Percentiles rank a stretch among this genome's conserved stretches.
These are phyloP conservation scores for Batillaria attramentaria DNA, from an alignment of 1,140 invertebrate genomes.

Conservation along the genomic window DNA sequence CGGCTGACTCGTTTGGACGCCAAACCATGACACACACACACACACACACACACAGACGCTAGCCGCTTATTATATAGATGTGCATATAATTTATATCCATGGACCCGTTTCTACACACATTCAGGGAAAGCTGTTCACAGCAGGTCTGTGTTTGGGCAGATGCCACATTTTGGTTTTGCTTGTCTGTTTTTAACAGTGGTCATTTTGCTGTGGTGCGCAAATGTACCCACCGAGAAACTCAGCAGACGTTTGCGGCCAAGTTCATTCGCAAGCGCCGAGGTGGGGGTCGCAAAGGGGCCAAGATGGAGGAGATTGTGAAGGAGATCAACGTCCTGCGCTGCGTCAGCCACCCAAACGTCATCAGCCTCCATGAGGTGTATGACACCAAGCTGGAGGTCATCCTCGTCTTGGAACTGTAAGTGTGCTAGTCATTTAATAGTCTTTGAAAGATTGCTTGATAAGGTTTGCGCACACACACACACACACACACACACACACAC, in stretches of 20 bases:
- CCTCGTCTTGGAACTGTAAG: conserved; percentile 76
- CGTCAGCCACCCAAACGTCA: conserved; percentile 75
- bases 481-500: conserved; percentile 1
- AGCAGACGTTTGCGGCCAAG: conserved; percentile 93
- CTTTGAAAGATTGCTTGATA: background rate
- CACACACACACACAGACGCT: no score
- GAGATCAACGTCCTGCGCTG: conserved; percentile 75
- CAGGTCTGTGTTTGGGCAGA: background rate
- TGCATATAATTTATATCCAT: background rate
- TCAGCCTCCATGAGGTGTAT: conserved; percentile 76
- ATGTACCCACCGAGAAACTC: conserved; percentile 87
- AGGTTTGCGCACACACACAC: background rate
- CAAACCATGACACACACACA: no score
- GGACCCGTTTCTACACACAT: background rate
- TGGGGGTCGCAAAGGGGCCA: conserved; percentile 61
- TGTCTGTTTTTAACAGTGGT: conserved; percentile 78
- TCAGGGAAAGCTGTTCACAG: background rate
- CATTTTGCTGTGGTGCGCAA: conserved; percentile 95
- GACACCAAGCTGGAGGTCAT: conserved; percentile 74
- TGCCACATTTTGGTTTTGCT: conserved; percentile 8
- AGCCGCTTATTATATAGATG: no score
- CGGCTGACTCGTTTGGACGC: no score
- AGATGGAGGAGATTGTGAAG: conserved; percentile 74
- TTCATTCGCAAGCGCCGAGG: conserved; percentile 89
- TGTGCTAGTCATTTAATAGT: conserved; percentile 22